These are phyloP conservation scores for Campoplex capitator DNA, from an alignment of 2,888 invertebrate genomes.

Conservation along the genomic window DNA sequence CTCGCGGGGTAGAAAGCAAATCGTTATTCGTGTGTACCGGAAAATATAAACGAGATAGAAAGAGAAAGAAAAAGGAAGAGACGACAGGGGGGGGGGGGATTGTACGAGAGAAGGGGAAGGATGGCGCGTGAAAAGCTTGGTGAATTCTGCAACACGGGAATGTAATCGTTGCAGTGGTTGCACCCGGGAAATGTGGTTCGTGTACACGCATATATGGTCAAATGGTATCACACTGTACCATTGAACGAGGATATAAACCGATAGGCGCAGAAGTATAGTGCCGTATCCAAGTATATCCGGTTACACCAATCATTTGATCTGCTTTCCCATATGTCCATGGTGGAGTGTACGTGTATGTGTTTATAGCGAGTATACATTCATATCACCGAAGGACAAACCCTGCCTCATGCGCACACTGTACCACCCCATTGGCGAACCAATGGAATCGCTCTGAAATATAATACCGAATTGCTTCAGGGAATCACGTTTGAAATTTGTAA, in stretches of 20 bases:
- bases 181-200: conserved; percentile 49
- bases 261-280: conserved; percentile 31
- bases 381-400: not conserved
- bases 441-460: conserved; percentile 38
- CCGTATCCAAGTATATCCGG: conserved; percentile 40
- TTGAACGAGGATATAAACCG: conserved; percentile 54
- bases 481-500: not conserved
- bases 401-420: conserved; percentile 5
- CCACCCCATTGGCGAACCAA: conserved; percentile 50
- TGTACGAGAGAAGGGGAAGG: not conserved
- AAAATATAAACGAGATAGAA: conserved; percentile 40
- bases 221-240: conserved; percentile 21
- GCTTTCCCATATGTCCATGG: conserved; percentile 19
- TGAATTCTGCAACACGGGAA: conserved; percentile 42
- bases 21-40: conserved; percentile 61
- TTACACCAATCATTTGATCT: conserved; percentile 63
- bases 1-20: conserved; percentile 49
- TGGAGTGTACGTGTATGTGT: not conserved
- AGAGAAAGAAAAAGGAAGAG: conserved; percentile 31
- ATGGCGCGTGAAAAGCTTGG: conserved; percentile 57
- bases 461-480: not conserved
- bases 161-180: conserved; percentile 61
- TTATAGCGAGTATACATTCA: not conserved
- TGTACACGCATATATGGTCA: conserved; percentile 26
- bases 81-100: not conserved